Conservation (phyloP, 92 coral and sea anemone genomes). For the Zoanthus sociatus region DNA sequence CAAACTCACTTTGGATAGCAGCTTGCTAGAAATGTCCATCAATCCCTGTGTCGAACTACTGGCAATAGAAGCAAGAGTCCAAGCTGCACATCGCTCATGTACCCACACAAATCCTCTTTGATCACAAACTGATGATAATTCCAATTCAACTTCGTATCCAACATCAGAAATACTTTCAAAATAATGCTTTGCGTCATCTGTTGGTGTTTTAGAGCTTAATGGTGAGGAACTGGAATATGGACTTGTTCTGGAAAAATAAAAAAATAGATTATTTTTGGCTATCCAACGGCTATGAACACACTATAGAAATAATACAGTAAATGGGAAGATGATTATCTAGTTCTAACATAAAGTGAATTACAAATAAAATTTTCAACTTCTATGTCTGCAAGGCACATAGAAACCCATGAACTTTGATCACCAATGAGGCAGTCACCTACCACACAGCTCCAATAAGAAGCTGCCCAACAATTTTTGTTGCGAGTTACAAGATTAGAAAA, state of each 20-base stretch:
- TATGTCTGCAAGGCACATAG: no score
- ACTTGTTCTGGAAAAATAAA: background rate
- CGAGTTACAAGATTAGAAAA: no score
- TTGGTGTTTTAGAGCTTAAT: background rate
- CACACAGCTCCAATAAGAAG: no score
- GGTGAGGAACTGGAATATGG: background rate
- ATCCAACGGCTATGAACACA: background rate
- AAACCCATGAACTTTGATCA: no score
- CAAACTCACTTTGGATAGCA: conserved; percentile 74
- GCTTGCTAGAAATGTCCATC: conserved; percentile 77
- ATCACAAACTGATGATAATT: conserved; percentile 79
- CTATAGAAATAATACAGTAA: background rate
- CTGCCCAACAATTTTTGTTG: no score
- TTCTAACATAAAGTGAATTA: background rate
- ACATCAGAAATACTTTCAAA: conserved; percentile 64
- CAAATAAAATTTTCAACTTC: no score
- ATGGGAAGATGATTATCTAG: background rate
- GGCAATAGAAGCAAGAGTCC: conserved; percentile 92
- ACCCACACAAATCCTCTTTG: conserved; percentile 91
- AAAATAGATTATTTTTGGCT: no score
- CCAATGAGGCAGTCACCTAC: no score
- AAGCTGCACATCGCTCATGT: conserved; percentile 97
- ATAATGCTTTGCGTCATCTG: background rate
- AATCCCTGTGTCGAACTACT: conserved; percentile 63
- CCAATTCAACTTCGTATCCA: conserved; percentile 81